Conservation (phyloP, 2,113 vertebrate genomes). For the Hydropotes inermis region DNA sequence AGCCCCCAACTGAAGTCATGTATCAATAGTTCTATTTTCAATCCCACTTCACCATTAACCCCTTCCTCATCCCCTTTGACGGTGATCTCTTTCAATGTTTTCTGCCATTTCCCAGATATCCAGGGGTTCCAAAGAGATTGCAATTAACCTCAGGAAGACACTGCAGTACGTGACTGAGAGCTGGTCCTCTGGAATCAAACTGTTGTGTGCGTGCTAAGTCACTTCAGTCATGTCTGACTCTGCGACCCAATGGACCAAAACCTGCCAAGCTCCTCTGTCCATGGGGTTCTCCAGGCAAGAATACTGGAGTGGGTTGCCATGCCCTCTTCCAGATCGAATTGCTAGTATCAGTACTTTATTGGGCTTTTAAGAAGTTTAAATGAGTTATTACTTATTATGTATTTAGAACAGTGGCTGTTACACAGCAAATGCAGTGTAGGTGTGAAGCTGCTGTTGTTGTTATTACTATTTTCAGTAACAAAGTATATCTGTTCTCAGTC, state of each 20-base stretch:
- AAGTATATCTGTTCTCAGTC: neutral
- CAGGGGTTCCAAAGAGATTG: neutral
- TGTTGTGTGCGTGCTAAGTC: neutral
- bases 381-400: neutral
- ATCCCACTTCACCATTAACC: neutral
- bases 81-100: neutral
- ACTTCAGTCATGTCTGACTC: neutral
- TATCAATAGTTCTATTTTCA: neutral
- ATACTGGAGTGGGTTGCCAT: neutral
- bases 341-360: neutral
- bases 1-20: neutral
- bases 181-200: neutral
- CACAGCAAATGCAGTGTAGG: neutral
- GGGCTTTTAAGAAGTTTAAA: neutral
- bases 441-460: neutral
- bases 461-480: neutral
- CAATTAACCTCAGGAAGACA: neutral
- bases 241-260: neutral
- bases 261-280: neutral
- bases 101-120: neutral
- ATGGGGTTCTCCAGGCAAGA: neutral
- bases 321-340: neutral
- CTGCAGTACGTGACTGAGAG: neutral
- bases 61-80: fast-evolving
- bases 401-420: neutral